A percentile compares a stretch with the other conserved stretches of the same genome.
These are phyloP conservation scores for Melipona quadrifasciata DNA, from an alignment of 1,140 invertebrate genomes.

Conservation along the genomic window DNA sequence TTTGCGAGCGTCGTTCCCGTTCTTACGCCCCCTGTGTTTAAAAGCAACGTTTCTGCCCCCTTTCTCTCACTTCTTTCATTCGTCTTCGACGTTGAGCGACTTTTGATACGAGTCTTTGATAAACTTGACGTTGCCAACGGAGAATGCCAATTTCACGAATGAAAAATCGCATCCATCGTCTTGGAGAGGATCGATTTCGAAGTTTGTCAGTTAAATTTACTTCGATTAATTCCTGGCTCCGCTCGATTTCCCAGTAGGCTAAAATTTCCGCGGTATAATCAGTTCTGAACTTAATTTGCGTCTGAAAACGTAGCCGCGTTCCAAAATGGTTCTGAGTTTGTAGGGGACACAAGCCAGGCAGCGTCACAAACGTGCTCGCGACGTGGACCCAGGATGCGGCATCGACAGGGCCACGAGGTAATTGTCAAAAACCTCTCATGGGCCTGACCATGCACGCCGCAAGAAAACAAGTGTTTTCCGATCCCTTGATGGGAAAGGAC, in stretches of 20 bases:
- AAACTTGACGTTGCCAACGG: too few species aligned
- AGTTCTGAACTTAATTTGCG: neutral
- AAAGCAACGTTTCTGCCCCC: neutral
- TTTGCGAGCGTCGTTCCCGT: neutral
- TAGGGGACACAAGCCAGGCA: too few species aligned
- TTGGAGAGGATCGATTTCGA: neutral
- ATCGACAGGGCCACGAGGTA: too few species aligned
- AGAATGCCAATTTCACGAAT: too few species aligned
- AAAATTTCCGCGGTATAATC: neutral
- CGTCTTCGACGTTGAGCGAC: neutral
- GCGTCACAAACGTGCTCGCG: too few species aligned
- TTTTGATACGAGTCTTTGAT: too few species aligned
- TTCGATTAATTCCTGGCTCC: neutral
- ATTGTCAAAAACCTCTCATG: too few species aligned
- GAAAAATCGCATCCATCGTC: neutral
- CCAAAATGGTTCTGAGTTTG: neutral
- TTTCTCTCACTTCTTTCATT: neutral
- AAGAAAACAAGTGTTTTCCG: too few species aligned
- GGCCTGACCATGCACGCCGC: too few species aligned
- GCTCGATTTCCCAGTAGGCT: constrained; percentile 11
- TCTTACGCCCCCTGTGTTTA: neutral
- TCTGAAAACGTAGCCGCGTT: neutral
- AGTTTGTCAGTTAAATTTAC: neutral
- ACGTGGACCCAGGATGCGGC: too few species aligned
- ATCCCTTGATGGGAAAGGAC: too few species aligned